Conservation (phyloP, 2,797 vertebrate species). For the Craterocephalus amniculus region DNA sequence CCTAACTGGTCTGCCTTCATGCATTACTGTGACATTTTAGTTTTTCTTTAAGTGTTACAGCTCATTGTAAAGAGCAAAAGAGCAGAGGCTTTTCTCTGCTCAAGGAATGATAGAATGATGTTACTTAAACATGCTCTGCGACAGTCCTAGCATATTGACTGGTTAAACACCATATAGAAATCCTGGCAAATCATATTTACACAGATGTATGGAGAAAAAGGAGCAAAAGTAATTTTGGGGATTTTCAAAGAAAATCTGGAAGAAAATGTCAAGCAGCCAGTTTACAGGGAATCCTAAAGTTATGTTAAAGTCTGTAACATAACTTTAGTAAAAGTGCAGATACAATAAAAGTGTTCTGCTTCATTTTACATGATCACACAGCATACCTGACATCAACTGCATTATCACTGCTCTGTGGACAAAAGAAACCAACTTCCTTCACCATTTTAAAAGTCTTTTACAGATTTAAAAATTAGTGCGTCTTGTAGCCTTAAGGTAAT, state of each 20-base stretch:
- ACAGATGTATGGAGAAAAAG: constrained; percentile 24
- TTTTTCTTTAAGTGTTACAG: constrained; percentile 24
- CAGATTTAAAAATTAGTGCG: constrained; percentile 42
- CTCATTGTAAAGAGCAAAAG: too few species aligned
- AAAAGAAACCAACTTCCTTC: constrained; percentile 14
- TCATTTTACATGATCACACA: constrained; percentile 1
- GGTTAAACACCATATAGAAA: constrained; percentile 53
- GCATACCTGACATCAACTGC: constrained; percentile 5
- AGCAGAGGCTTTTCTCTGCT: constrained; percentile 43
- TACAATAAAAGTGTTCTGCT: constrained; percentile 7
- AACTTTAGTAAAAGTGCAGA: constrained; percentile 8
- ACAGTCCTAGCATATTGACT: constrained; percentile 34
- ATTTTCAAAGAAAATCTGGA: constrained; percentile 12
- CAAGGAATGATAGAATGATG: constrained; percentile 19
- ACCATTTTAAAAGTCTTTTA: constrained; percentile 16
- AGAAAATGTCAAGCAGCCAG: constrained; percentile 23
- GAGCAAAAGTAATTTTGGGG: constrained; percentile 14
- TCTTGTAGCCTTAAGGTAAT: constrained; percentile 27
- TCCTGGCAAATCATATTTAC: constrained; percentile 63
- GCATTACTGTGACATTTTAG: constrained; percentile 41
- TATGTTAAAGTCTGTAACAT: not conserved
- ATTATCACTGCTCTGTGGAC: constrained; percentile 15
- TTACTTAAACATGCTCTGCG: constrained; percentile 61
- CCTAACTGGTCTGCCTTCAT: constrained; percentile 37
- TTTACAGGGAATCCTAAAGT: constrained; percentile 24